Evolutionary conservation across 2,888 invertebrate genomes (phyloP), one percentile per base, ranked within the genome.

Genomic region (Podabrus alpinus): DNA sequence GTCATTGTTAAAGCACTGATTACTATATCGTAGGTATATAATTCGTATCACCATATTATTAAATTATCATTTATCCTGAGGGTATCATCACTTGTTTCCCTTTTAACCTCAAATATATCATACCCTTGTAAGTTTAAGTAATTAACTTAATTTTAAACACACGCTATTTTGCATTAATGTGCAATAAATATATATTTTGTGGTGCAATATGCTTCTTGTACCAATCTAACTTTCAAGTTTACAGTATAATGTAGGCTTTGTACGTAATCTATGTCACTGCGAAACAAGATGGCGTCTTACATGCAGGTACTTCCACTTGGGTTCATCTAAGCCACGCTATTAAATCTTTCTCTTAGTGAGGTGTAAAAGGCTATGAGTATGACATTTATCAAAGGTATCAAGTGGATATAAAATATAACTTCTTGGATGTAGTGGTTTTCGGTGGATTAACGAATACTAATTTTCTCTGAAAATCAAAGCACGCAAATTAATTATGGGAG

Each of bases 1-100:
- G 82, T 82, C 83, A 83, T 83, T 83, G 81, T 82, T 73, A 72
- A 19, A 19, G 67, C 60, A 74, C 69, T 72, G 74, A 74, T 77
- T 74, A 74, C 67, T 77, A 21, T 72, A 74, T 74, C 69, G 74
- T 74, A 71, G 67, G 71, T 73, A 66, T 72, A 72, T 72, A 72
- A 72, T 61, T 73, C 73, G 62, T 19, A 64, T 21, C 21, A 64
- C 62, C 21, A 21, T 64, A 64, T 64, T 64, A 64, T 64, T 64
- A 45, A 45, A 64, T 64, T 64, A 64, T 64, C 62, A 64, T 64
- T 64, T 64, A 64, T 64, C 62, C 62, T 21, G 2, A n/a, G 17
- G 62, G 21, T 21, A 64, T 21, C 62, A n/a, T 64, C 62, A 64
- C 62, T 64, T 64, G 62, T 64, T 64, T 64, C 62, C 62, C 62